Conservation (phyloP, 2,888 invertebrate genomes). For the Macaria notata region DNA sequence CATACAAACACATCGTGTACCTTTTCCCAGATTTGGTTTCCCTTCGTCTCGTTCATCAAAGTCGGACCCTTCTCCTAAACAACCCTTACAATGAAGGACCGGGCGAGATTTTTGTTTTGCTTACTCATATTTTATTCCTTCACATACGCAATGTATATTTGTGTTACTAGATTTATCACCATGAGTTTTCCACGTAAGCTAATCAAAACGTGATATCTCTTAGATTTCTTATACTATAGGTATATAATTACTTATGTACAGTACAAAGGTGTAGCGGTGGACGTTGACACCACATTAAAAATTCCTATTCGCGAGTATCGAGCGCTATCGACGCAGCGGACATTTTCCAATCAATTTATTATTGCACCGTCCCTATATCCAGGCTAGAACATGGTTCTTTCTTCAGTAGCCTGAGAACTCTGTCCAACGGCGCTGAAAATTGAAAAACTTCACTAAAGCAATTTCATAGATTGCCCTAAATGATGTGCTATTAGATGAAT, state of each 20-base stretch:
- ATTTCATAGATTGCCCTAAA: conserved; percentile 13
- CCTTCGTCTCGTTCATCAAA: conserved; percentile 9
- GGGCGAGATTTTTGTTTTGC: no score
- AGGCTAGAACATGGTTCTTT: conserved; percentile 2
- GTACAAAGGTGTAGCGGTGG: background rate
- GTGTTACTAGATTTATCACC: no score
- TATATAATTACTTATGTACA: no score
- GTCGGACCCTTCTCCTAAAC: conserved; percentile 10
- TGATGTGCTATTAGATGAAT: conserved; percentile 10
- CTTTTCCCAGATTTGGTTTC: conserved; percentile 3
- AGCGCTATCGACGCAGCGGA: conserved; percentile 22
- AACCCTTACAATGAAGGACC: conserved; percentile 3
- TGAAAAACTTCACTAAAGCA: conserved; percentile 7
- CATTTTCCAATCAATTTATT: conserved; percentile 28
- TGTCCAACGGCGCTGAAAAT: conserved; percentile 16
- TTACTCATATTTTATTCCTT: background rate
- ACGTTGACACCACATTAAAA: conserved; percentile 5
- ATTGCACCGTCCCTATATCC: conserved; percentile 10
- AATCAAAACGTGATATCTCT: no score
- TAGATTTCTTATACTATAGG: no score
- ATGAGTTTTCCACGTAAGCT: no score
- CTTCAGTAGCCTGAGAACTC: conserved; percentile 20
- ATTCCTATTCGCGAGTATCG: conserved; percentile 31
- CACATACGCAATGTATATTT: background rate
- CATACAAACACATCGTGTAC: background rate